These are phyloP conservation scores for Aricia agestis DNA, from an alignment of 1,140 invertebrate genomes.

Conservation along the genomic window DNA sequence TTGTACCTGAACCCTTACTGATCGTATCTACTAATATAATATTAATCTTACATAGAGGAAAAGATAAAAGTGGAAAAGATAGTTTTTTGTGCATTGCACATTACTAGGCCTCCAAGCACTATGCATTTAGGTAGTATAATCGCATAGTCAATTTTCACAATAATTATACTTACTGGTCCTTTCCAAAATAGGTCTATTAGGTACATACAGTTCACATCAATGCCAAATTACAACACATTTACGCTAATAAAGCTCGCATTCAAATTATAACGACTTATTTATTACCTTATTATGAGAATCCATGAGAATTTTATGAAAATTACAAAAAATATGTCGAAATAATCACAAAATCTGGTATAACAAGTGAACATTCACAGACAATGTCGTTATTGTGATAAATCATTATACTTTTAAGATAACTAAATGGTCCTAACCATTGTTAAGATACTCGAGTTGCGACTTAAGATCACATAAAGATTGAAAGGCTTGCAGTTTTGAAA, in stretches of 20 bases:
- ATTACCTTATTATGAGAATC: not conserved
- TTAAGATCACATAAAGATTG: constrained; percentile 9
- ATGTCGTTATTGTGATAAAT: constrained; percentile 10
- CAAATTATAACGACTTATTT: not conserved
- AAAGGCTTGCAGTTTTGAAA: not conserved
- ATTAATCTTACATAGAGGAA: too few relatives aligned
- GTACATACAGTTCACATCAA: not conserved
- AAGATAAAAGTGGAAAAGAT: too few relatives aligned
- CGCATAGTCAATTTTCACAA: not conserved
- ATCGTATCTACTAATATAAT: too few relatives aligned
- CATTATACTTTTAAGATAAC: not conserved
- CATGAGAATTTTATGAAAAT: not conserved
- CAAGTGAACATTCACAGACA: not conserved
- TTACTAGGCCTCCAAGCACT: too few relatives aligned
- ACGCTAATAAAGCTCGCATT: not conserved
- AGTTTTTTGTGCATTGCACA: too few relatives aligned
- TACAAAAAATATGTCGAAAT: not conserved
- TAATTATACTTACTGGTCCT: not conserved
- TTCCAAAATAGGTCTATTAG: not conserved
- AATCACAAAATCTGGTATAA: not conserved
- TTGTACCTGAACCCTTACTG: too few relatives aligned
- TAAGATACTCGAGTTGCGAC: not conserved
- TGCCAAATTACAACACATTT: not conserved
- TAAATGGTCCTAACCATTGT: not conserved
- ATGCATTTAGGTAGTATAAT: too few relatives aligned